Evolutionary conservation across 2,888 invertebrate species (phyloP), one percentile per base, ranked within the genome.

Genomic region (Malthinus flaveolus): DNA sequence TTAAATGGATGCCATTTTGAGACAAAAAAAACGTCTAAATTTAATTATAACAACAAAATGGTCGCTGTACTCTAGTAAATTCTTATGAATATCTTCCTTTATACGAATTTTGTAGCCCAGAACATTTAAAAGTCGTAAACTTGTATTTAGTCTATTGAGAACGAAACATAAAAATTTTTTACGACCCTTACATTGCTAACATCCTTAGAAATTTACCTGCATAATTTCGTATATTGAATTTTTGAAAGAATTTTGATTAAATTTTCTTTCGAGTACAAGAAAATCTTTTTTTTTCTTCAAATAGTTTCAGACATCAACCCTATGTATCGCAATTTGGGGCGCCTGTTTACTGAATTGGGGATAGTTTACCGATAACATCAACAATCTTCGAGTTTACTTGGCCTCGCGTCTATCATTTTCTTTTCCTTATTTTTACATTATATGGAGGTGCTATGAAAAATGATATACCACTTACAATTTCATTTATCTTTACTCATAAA

Each of bases 351-450:
- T 70, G 72, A 72, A 75, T 74, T 74, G 73, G 74, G 39, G 71
- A 73, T 73, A 72, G 73, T 72, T 74, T 67, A 69, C 72, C 69
- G 78, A 78, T 78, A 78, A 71, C 75, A 78, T 78, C 78, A 77
- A 77, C 78, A 77, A 78, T 78, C 78, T 76, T 68, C 54, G 66
- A 71, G 72, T 71, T 72, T 71, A 72, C 70, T 68, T 71, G 71
- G 68, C 71, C 73, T 68, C 70, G 68, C 76, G 75, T 78, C 76
- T 77, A 73, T 78, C 78, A 77, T 77, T 75, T 73, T 71, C 71
- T 63, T 68, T 73, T 73, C 72, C 73, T 72, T 72, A 74, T 68
- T 66, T 68, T 71, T 67, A 42, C 39, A 42, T 42, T 42, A 42
- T 42, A 23, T 23, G 5, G 13, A 42, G 39, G 39, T 42, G 39